Evolutionary conservation across 1,140 invertebrate species (phyloP), one percentile per base, ranked within the genome.

Genomic region (Tetramorium simillimum): DNA sequence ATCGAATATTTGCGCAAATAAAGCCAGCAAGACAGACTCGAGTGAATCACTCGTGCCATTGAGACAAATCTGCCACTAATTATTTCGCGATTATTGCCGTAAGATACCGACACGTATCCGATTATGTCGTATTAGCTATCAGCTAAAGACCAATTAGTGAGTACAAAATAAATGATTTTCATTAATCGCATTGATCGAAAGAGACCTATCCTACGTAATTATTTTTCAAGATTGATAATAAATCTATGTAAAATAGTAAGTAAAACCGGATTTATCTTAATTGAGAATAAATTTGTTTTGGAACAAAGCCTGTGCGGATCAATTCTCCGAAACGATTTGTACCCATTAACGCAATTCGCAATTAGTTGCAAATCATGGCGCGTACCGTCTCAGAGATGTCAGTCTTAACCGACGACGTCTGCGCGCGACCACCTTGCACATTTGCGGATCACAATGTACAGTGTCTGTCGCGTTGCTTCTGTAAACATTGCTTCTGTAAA

Each of bases 1-100:
- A 40, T 80, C 28, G 21, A 53, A 65, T 81, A 49, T 72, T 81
- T 81, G 62, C 46, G 21, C 21, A 53, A 72, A 72, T 56, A 70
- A 56, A 72, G 21, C 49, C 28, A 67, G 43, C 40, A n/a, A n/a
- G 21, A 65, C 18, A 28, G 12, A 33, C 21, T 77, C 40, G 14
- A 28, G 9, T 16, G 33, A 24, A 53, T 81, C 14, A 70, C 14
- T 16, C 33, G 37, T 9, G 21, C 7, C 9, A 14, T 69, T 28
- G 43, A 60, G 16, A 62, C 37, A 43, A 46, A 46, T 43, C 16
- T 12, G 16, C 6, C 46, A 63, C 10, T 18, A n/a, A 69, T 69
- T 63, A 46, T 63, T 46, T 24, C 43, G 14, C 21, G 56, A 14
- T 4, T 65, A 33, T 65, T 28, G 24, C 10, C 21, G 16, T 28